A percentile compares a stretch with the other conserved stretches of the same genome.
phyloP scores from a whole-genome alignment of 2,888 invertebrate species.

The Coremacera marginata region DNA sequence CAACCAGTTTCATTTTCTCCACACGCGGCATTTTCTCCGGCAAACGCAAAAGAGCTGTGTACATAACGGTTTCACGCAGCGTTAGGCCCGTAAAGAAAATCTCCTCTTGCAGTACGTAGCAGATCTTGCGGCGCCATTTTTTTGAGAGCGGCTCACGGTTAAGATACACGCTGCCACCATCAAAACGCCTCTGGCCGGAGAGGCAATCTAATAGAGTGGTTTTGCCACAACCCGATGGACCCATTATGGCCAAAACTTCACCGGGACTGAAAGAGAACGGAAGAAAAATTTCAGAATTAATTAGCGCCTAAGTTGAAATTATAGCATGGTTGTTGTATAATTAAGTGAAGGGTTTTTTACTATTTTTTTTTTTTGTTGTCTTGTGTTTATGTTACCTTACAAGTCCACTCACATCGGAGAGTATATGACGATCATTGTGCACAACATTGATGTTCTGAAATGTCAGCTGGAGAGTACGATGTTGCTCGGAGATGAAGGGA shows the following conservation, averaged over 20 bases:
- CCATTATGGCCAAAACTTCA: slow-evolving; percentile 84
- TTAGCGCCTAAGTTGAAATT: not conserved
- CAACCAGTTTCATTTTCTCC: slow-evolving; percentile 83
- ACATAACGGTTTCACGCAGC: slow-evolving; percentile 80
- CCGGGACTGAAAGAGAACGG: slow-evolving; percentile 73
- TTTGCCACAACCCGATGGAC: slow-evolving; percentile 84
- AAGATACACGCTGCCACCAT: slow-evolving; percentile 76
- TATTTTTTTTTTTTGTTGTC: not conserved
- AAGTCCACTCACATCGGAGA: slow-evolving; percentile 79
- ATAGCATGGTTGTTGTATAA: not conserved
- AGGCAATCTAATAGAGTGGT: slow-evolving; percentile 83
- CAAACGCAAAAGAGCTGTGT: slow-evolving; percentile 73
- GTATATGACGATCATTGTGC: slow-evolving; percentile 73
- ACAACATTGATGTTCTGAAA: slow-evolving; percentile 75
- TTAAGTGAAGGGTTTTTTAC: not conserved
- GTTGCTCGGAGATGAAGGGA: slow-evolving; percentile 74
- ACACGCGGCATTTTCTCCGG: slow-evolving; percentile 79
- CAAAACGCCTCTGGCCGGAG: slow-evolving; percentile 77
- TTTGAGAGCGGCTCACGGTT: slow-evolving; percentile 77
- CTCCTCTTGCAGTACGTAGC: slow-evolving; percentile 86
- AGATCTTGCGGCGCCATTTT: slow-evolving; percentile 80
- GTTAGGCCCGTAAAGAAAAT: slow-evolving; percentile 85
- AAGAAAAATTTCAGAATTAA: not conserved
- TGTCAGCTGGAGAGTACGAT: slow-evolving; percentile 76
- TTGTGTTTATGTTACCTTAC: slow-evolving; percentile 69